Base-by-base conservation (phyloP, 2,797 vertebrate species). In the Trachops cirrhosus region DNA sequence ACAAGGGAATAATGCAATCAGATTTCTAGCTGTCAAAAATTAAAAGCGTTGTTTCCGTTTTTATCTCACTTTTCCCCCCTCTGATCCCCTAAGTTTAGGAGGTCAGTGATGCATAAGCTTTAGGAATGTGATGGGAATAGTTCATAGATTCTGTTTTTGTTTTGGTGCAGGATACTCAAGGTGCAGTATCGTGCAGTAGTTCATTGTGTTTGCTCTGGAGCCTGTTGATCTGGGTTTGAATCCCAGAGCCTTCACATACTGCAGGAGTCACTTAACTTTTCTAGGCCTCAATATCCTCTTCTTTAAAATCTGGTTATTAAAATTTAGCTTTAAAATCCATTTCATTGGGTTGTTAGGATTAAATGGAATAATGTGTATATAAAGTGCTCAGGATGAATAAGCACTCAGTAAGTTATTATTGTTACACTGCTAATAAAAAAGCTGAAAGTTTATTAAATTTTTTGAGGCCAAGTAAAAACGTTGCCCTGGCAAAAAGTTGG, bases 251-350 rank as follows among this genome's bases (percentile, higher is more conserved):
- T 2, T 79, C 26, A 39, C 39, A 9, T 57, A 22, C 39, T 71
- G 7, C 74, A 32, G 22, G 54, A 62, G 52, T 71, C 22, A 10
- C 21, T 82, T 67, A 57, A 16, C n/a, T 93, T 90, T 59, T 54
- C 48, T 71, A 84, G 50, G 59, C 29, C 50, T 84, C 29, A 41
- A 0, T 37, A 32, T 71, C 78, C 34, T 79, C 18, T 39, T 84
- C 78, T 95, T 73, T 90, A 94, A 85, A 90, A 48, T 59, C 71
- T 74, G 46, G n/a, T n/a, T 85, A 39, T 75, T 77, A 83, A 94
- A 70, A 71, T 46, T 16, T 39, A 57, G 19, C 90, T 73, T 46
- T 79, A 89, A 67, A 86, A 93, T 79, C 32, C 14, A 88, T 7
- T 34, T 83, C 48, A 78, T 71, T 15, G 2, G 3, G 9, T 78